Percentiles rank a stretch among this genome's conserved stretches.
Conservation (phyloP, 2,113 vertebrate species). For the Cheirogaleus medius region DNA sequence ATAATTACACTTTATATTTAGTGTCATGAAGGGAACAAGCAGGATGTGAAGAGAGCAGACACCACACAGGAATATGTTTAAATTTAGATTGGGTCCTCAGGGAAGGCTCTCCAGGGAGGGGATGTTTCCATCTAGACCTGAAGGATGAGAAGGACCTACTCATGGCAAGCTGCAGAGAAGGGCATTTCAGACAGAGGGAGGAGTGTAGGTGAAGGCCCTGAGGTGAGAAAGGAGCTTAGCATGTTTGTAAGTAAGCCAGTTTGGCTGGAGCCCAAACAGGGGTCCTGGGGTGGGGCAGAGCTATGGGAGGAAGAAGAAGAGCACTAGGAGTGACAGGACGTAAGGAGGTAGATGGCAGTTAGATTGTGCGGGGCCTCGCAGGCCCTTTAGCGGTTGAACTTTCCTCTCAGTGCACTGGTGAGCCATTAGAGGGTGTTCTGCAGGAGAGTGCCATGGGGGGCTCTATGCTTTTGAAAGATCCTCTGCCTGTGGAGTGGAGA, state of each 20-base stretch:
- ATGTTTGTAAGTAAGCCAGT: not conserved
- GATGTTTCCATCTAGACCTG: not conserved
- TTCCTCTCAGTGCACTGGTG: not conserved
- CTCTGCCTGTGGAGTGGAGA: not conserved
- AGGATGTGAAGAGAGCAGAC: not conserved
- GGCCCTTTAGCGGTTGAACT: not conserved
- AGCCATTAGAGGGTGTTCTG: not conserved
- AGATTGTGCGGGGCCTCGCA: not conserved
- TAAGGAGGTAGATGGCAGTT: not conserved
- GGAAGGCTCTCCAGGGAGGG: not conserved
- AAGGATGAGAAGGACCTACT: not conserved
- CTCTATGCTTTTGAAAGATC: not conserved
- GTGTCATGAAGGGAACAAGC: not conserved
- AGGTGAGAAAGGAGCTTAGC: not conserved
- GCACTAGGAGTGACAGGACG: not conserved
- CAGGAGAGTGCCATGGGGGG: not conserved
- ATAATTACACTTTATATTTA: not conserved
- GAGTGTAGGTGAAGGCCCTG: not conserved
- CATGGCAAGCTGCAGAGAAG: not conserved
- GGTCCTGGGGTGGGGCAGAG: not conserved
- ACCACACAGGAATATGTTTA: not conserved
- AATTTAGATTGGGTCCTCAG: not conserved
- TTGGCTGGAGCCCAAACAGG: not conserved
- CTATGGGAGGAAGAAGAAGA: not conserved
- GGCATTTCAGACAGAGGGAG: not conserved